Conservation (phyloP, 1,140 invertebrate species). For the Aradophagus sp. region DNA sequence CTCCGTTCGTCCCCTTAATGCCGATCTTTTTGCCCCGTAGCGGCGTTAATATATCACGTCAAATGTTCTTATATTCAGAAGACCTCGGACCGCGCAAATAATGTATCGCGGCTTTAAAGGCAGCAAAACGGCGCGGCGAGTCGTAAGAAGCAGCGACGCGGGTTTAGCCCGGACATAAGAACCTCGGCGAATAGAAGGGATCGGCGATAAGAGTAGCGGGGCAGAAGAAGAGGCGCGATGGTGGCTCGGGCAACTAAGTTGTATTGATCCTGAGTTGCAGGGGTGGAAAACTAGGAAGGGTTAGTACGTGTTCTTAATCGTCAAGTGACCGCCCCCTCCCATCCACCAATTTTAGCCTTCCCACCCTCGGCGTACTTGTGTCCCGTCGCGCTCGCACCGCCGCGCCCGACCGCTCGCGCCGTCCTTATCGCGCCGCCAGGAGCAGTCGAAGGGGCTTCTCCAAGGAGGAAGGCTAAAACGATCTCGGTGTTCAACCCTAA, state of each 20-base stretch:
- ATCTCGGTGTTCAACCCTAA: conserved; percentile 59
- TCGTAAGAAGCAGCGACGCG: conserved; percentile 66
- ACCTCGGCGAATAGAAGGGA: conserved; percentile 64
- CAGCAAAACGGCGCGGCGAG: conserved; percentile 42
- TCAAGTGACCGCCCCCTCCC: conserved; percentile 75
- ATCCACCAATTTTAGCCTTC: conserved; percentile 63
- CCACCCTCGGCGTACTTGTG: conserved; percentile 52
- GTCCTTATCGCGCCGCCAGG: conserved; percentile 46
- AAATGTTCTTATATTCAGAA: conserved; percentile 49
- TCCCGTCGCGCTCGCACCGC: conserved; percentile 31
- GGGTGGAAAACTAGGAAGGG: conserved; percentile 74
- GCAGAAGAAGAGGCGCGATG: conserved; percentile 59
- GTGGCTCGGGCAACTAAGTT: conserved; percentile 74
- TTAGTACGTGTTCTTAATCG: conserved; percentile 77
- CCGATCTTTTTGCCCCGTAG: conserved; percentile 24
- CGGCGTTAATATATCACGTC: conserved; percentile 38
- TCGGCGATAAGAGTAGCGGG: conserved; percentile 62
- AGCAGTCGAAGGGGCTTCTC: conserved; percentile 67
- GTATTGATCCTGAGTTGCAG: conserved; percentile 75
- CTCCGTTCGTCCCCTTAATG: conserved; percentile 15
- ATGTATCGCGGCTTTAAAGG: conserved; percentile 50
- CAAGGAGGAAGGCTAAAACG: conserved; percentile 61
- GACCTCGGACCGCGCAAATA: conserved; percentile 36
- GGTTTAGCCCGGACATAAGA: conserved; percentile 74
- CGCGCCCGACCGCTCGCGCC: neutral